phyloP scores from a whole-genome alignment of 2,888 invertebrate genomes.

The Coenonympha glycerion region DNA sequence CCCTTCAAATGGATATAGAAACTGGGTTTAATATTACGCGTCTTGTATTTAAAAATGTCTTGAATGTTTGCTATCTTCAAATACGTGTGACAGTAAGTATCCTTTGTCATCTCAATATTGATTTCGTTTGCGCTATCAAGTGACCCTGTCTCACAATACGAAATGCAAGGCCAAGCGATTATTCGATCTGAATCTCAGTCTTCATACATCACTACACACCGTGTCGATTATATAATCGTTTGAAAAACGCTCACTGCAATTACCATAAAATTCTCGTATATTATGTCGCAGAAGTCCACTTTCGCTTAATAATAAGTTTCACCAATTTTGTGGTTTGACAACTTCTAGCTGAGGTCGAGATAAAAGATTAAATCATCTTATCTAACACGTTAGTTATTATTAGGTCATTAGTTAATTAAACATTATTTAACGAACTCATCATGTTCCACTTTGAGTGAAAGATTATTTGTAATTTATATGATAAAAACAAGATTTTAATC shows the following conservation, averaged over 20 bases:
- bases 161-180: constrained; percentile 23
- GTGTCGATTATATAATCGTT: constrained; percentile 41
- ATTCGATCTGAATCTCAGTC: constrained; percentile 18
- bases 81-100: neutral
- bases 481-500: neutral
- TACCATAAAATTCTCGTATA: constrained; percentile 50
- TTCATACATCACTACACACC: constrained; percentile 27
- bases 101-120: neutral
- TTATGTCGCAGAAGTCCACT: constrained; percentile 43
- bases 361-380: constrained; percentile 30
- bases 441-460: no score
- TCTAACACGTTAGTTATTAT: constrained; percentile 3
- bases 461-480: no score
- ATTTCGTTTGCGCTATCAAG: constrained; percentile 18
- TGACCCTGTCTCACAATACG: constrained; percentile 13
- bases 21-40: no score
- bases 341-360: constrained; percentile 2
- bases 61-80: no score
- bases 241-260: constrained; percentile 45
- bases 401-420: neutral
- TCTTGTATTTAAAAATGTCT: no score
- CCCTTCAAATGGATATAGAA: neutral
- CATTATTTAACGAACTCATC: neutral
- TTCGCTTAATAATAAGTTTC: constrained; percentile 43
- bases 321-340: constrained; percentile 22